Base-by-base conservation (phyloP, 2,888 invertebrate species). In the Athalia circularis region DNA sequence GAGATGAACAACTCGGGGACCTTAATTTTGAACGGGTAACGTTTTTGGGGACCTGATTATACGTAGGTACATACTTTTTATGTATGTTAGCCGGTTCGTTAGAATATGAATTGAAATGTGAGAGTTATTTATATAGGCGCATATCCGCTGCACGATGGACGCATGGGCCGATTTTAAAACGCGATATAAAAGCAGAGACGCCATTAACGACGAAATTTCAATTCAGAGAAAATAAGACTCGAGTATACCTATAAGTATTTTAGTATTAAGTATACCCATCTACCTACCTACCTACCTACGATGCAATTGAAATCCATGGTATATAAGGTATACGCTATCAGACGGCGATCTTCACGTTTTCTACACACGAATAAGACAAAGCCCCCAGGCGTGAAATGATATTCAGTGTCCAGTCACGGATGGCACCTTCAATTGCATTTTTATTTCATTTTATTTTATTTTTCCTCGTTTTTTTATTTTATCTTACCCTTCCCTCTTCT, bases 341-440 rank as follows among this genome's bases (percentile, higher is more conserved):
- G 15, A 87, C 82, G 83, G 85, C 87, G 89, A 90, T 90, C 90
- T 90, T 90, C 89, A 90, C 90, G 90, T 90, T 90, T 90, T 90
- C 90, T 90, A 90, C 90, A 90, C 90, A 90, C 88, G 90, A 87
- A 87, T 87, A 89, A 89, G 89, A 88, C 87, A 84, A 86, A 80
- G 84, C 79, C 87, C 85, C 85, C 85, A 85, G 86, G 87, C 90
- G 90, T 90, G 87, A 89, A 90, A 90, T 90, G 88, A 88, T 90
- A 90, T 90, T 90, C 90, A 86, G 84, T 89, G 90, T 89, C 89
- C 89, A 90, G 90, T 90, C 90, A 89, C 88, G 89, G 89, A 87
- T 89, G 89, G 89, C 89, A 89, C 87, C 87, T 87, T 86, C 85
- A 84, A 84, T 86, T 82, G 85, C 84, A 83, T 81, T 75, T 75